phyloP scores from a whole-genome alignment of 1,140 invertebrate genomes.

The Nomia melanderi region DNA sequence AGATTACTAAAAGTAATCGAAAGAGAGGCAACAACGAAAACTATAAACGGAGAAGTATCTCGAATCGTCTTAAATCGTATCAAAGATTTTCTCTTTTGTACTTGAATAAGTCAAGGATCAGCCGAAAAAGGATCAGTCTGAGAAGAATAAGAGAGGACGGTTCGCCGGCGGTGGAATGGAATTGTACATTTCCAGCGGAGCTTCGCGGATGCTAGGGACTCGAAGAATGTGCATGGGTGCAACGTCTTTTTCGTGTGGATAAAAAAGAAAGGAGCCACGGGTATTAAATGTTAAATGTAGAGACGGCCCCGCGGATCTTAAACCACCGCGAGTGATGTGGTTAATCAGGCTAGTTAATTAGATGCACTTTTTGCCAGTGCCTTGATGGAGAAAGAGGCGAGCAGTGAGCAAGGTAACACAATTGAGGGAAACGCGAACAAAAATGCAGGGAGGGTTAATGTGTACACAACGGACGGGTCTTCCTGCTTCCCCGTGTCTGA shows the following conservation, averaged over 20 bases:
- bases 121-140: too few species aligned
- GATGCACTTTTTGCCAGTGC: neutral
- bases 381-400: neutral
- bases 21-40: too few species aligned
- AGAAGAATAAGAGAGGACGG: too few species aligned
- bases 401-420: neutral
- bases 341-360: neutral
- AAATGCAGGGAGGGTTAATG: neutral
- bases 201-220: too few species aligned
- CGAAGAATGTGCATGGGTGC: neutral
- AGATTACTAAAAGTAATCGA: too few species aligned
- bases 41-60: too few species aligned
- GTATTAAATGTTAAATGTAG: neutral
- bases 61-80: too few species aligned
- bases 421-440: neutral
- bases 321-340: neutral
- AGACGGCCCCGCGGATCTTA: neutral
- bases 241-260: neutral
- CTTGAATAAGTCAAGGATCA: neutral
- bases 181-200: neutral
- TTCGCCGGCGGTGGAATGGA: neutral
- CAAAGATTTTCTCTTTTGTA: too few species aligned
- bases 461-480: neutral
- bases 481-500: neutral
- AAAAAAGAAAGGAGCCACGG: neutral